Conservation (phyloP, 2,888 invertebrate genomes). For the Nysson spinosus region DNA sequence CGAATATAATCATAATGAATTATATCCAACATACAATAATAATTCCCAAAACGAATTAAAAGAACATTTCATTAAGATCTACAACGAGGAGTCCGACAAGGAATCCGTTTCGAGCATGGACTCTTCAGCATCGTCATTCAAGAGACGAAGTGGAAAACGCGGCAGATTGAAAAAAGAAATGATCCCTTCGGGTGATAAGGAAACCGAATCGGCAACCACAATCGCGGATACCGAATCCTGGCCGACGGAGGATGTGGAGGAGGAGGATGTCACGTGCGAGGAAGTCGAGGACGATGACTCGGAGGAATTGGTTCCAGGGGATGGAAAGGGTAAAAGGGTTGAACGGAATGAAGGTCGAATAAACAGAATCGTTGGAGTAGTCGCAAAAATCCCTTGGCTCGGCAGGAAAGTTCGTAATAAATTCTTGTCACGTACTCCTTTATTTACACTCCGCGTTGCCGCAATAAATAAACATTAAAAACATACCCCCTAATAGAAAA, state of each 20-base stretch:
- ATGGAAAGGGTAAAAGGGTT: slow-evolving; percentile 43
- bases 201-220: slow-evolving; percentile 56
- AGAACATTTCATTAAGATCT: no score
- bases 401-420: slow-evolving; percentile 25
- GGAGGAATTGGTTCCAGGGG: slow-evolving; percentile 44
- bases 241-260: slow-evolving; percentile 59
- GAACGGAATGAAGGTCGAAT: slow-evolving; percentile 51
- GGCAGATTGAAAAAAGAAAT: slow-evolving; percentile 44
- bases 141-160: slow-evolving; percentile 56
- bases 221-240: slow-evolving; percentile 64
- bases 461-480: no score
- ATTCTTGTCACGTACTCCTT: background rate
- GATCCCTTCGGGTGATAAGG: background rate
- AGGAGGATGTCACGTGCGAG: slow-evolving; percentile 62
- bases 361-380: slow-evolving; percentile 57
- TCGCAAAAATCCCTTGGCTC: slow-evolving; percentile 62
- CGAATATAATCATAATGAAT: no score
- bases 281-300: slow-evolving; percentile 57
- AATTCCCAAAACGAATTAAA: no score
- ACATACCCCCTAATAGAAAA: no score
- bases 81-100: slow-evolving; percentile 54
- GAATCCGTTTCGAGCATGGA: slow-evolving; percentile 51
- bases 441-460: no score
- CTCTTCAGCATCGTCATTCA: slow-evolving; percentile 58
- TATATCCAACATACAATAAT: no score